These are phyloP conservation scores for Poecilia picta DNA, from an alignment of 2,797 vertebrate genomes.

Conservation along the genomic window DNA sequence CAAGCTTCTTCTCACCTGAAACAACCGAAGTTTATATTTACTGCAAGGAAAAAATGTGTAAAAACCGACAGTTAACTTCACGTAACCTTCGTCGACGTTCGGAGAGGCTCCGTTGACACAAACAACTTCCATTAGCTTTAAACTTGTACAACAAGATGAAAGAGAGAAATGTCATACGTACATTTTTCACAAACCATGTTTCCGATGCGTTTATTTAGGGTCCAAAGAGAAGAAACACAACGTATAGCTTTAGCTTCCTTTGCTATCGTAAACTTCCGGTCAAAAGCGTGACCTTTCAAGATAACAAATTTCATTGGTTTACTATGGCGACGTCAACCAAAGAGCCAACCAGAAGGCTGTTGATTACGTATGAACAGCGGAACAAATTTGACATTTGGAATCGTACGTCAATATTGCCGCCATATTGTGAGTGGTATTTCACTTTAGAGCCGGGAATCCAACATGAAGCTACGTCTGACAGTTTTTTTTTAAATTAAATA, in stretches of 20 bases:
- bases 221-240: conserved; percentile 1
- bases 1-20: conserved; percentile 96
- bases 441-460: not conserved
- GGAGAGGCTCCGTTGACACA: not conserved
- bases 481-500: not conserved
- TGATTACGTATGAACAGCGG: conserved; percentile 2
- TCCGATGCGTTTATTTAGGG: not conserved
- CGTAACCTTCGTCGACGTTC: not conserved
- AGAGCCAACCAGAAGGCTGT: not conserved
- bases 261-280: conserved; percentile 64
- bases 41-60: not conserved
- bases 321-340: not conserved
- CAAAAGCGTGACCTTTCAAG: not conserved
- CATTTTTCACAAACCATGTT: conserved; percentile 85
- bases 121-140: not conserved
- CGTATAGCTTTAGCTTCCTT: conserved; percentile 18
- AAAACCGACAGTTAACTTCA: conserved; percentile 12
- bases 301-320: conserved; percentile 45
- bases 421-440: not conserved
- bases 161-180: conserved; percentile 51
- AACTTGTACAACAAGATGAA: not conserved
- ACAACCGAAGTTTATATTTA: not conserved
- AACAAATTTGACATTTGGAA: not conserved
- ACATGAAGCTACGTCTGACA: not conserved
- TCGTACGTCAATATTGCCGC: not conserved